Evolutionary conservation across 2,797 vertebrate species (phyloP), one percentile per base, ranked within the genome.

Genomic region (Sebastes itinus): DNA sequence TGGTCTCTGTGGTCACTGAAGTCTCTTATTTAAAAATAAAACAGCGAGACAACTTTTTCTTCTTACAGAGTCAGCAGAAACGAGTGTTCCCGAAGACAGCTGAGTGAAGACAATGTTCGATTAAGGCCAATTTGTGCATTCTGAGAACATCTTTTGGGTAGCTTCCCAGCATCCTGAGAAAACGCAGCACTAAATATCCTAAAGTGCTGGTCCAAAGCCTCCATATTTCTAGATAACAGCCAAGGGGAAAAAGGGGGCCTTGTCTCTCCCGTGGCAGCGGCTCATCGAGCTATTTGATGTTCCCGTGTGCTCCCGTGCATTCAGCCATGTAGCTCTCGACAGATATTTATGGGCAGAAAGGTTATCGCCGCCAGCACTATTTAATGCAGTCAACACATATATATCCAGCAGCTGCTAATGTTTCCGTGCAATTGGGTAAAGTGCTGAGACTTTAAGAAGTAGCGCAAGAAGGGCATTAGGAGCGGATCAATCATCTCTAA

Each of bases 111-210:
- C 84, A 81, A 78, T 64, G 84, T 85, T 89, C 56, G 78, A 90
- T 91, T 83, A 80, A 49, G 82, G 79, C 72, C 87, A 85, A 86
- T 92, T 82, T 88, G 79, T 80, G 82, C 67, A 38, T 90, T 87
- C 77, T 46, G 83, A 85, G 81, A 87, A 87, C 69, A 84, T 88
- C 77, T 87, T 85, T 86, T 90, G 78, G 88, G 82, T 30, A 2
- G 33, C 72, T 76, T 92, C 83, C 87, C 91, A 76, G 85, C 83
- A 70, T 89, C 86, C 85, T 83, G 86, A 87, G 81, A 87, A 88
- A 88, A 89, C 12, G 81, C 82, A 22, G 68, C 85, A 83, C 76
- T 88, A 89, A 89, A 92, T 80, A 84, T 87, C 83, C 79, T 73
- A 80, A 91, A 92, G 88, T 85, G 88, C 77, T 46, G 72, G 65